Evolutionary conservation across 64 coral and sea anemone genomes (phyloP).

Genomic region (Montipora efflorescens): DNA sequence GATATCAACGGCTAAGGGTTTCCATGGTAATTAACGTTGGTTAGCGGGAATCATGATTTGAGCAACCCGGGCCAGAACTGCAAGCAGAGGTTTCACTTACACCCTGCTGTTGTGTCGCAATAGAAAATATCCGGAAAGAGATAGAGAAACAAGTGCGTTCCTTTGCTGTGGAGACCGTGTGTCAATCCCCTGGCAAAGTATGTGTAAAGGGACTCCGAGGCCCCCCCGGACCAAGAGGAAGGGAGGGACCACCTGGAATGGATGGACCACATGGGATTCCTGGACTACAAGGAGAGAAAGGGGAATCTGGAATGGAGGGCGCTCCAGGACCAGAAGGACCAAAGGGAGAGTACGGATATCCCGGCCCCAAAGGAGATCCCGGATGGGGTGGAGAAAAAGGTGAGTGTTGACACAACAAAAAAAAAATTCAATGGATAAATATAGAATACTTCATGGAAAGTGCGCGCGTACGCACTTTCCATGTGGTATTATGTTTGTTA

Average conservation of each 20-base stretch:
- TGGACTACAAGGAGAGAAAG: background rate
- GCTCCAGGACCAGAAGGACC: rapidly evolving
- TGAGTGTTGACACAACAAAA: too few relatives aligned
- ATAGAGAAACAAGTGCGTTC: background rate
- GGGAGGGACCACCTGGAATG: background rate
- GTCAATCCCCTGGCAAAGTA: background rate
- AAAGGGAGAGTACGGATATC: background rate
- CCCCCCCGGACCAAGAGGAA: background rate
- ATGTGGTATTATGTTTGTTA: too few relatives aligned
- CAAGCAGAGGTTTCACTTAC: too few relatives aligned
- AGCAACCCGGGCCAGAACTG: background rate
- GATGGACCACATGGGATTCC: background rate
- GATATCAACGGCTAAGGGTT: too few relatives aligned
- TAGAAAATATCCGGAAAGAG: background rate
- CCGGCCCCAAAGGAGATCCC: background rate
- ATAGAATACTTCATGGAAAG: too few relatives aligned
- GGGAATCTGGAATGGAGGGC: background rate
- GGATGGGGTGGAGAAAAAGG: too few relatives aligned
- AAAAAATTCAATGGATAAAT: too few relatives aligned
- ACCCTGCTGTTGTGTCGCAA: too few relatives aligned
- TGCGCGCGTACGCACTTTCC: too few relatives aligned
- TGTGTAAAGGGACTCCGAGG: background rate
- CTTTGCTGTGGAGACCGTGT: background rate
- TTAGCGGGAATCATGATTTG: too few relatives aligned
- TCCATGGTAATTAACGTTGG: too few relatives aligned